These are phyloP conservation scores for Drosophila funebris DNA, from an alignment of 1,140 invertebrate genomes.

Conservation along the genomic window DNA sequence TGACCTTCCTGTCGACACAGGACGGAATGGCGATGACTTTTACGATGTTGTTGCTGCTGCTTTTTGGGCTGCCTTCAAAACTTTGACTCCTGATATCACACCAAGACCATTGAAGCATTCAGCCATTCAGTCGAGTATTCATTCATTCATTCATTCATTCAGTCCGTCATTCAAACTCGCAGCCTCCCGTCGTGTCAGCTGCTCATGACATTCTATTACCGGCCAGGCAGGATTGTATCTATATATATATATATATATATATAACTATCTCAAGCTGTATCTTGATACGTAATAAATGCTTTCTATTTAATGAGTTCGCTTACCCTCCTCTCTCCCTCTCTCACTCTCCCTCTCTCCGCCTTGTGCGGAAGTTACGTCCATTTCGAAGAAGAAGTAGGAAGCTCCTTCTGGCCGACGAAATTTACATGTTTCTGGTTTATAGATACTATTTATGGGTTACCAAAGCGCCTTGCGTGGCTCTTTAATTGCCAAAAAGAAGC, in stretches of 20 bases:
- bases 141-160: conserved; percentile 28
- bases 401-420: background rate
- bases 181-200: conserved; percentile 52
- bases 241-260: conserved; percentile 21
- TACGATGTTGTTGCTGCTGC: conserved; percentile 46
- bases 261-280: conserved; percentile 63
- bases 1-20: conserved; percentile 72
- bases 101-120: conserved; percentile 11
- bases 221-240: conserved; percentile 33
- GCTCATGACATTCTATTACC: conserved; percentile 76
- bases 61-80: conserved; percentile 49
- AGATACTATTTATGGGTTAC: conserved; percentile 66
- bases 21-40: conserved; percentile 31
- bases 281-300: conserved; percentile 79
- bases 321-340: background rate
- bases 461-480: conserved; percentile 40
- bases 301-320: conserved; percentile 78
- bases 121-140: conserved; percentile 10
- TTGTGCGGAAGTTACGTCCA: conserved; percentile 19
- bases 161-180: conserved; percentile 44
- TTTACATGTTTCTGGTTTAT: conserved; percentile 41
- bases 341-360: background rate
- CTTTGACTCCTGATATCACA: conserved; percentile 75
- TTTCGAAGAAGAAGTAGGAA: background rate
- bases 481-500: conserved; percentile 62